These are phyloP conservation scores for Campoplex capitator DNA, from an alignment of 2,888 invertebrate genomes.

Conservation along the genomic window DNA sequence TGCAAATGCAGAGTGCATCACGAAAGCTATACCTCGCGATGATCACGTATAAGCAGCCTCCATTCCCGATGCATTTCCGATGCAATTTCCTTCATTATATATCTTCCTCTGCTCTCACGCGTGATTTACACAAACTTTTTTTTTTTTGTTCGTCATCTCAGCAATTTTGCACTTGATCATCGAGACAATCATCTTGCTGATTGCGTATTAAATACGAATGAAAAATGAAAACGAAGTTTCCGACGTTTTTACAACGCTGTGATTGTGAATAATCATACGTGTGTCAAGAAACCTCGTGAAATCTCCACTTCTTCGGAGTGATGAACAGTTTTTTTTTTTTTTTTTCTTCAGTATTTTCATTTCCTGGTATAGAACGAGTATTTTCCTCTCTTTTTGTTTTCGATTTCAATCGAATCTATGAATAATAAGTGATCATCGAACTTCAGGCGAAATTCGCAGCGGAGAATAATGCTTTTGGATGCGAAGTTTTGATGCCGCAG, in stretches of 20 bases:
- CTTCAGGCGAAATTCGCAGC: background rate
- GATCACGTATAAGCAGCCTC: background rate
- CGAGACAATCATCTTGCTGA: background rate
- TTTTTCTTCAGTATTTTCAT: background rate
- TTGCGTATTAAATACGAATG: background rate
- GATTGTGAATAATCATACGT: background rate
- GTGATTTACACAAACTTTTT: background rate
- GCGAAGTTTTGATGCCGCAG: background rate
- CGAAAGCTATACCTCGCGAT: background rate
- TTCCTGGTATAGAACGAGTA: background rate
- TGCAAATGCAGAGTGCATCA: conserved; percentile 36
- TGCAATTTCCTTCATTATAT: conserved; percentile 22
- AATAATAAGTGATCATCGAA: background rate
- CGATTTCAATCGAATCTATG: background rate
- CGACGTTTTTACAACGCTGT: background rate
- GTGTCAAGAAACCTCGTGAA: background rate
- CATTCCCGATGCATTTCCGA: conserved; percentile 32
- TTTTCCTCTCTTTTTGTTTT: background rate
- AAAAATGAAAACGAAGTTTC: background rate
- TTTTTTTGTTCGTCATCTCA: background rate
- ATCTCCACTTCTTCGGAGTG: background rate
- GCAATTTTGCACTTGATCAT: too few species aligned
- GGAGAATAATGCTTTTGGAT: background rate
- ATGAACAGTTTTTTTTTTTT: background rate
- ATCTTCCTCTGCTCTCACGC: background rate